Evolutionary conservation across 2,113 vertebrate species (phyloP).

Genomic region (Prionailurus bengalensis): DNA sequence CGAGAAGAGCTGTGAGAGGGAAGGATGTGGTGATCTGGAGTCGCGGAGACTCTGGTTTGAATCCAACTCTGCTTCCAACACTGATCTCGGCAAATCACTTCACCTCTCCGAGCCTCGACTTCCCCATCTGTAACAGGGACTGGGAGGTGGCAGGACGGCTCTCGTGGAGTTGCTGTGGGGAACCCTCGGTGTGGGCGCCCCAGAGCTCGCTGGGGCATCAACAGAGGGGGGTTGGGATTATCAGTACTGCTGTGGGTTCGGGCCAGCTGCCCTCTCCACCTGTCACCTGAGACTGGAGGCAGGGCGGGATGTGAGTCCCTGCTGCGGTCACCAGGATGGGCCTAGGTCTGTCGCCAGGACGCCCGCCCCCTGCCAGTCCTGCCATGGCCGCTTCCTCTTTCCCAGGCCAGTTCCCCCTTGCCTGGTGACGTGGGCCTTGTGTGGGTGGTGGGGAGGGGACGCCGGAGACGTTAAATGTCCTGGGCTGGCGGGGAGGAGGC

Average conservation of each 20-base stretch:
- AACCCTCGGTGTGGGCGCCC: neutral
- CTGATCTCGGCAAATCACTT: neutral
- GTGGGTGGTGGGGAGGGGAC: neutral
- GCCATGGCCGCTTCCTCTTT: neutral
- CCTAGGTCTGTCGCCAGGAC: neutral
- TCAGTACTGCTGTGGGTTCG: too few species aligned
- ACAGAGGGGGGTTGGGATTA: too few species aligned
- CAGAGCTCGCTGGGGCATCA: neutral
- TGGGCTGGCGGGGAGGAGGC: neutral
- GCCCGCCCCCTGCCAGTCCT: neutral
- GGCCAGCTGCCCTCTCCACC: neutral
- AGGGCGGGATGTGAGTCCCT: too few species aligned
- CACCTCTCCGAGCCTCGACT: neutral
- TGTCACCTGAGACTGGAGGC: neutral
- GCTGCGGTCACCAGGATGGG: fast-evolving
- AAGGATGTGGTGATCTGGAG: neutral
- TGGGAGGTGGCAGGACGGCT: too few species aligned
- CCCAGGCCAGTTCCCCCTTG: neutral
- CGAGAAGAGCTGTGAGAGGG: neutral
- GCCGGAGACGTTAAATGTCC: neutral
- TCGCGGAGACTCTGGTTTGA: neutral
- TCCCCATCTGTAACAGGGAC: neutral
- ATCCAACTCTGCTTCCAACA: neutral
- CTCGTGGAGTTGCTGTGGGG: neutral
- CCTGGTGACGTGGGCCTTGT: neutral